A percentile compares a stretch with the other conserved stretches of the same genome.
phyloP scores from a whole-genome alignment of 2,113 vertebrate species.

The Centropus unirufus region DNA sequence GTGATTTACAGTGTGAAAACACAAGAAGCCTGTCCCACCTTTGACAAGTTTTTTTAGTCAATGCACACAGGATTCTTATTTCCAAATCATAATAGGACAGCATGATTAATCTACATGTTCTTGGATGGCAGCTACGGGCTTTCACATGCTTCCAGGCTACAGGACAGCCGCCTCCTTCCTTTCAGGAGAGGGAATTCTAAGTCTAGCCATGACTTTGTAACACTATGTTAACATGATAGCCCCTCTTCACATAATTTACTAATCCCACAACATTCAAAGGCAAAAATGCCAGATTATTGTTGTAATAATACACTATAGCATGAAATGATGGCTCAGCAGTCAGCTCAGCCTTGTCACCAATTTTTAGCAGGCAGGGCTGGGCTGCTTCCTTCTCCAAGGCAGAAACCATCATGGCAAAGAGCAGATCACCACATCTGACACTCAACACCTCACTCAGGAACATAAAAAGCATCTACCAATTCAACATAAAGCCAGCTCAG shows the following conservation, averaged over 20 bases:
- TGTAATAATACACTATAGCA: not conserved
- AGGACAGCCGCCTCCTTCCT: not conserved
- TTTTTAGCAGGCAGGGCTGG: not conserved
- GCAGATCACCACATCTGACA: not conserved
- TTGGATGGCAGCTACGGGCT: not conserved
- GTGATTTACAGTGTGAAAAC: not conserved
- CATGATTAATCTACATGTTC: not conserved
- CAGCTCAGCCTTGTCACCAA: accelerated
- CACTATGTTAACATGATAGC: not conserved
- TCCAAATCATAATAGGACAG: not conserved
- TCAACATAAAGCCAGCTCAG: not conserved
- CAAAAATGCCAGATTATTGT: not conserved
- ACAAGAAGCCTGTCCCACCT: not conserved
- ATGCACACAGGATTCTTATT: not conserved
- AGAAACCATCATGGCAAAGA: not conserved
- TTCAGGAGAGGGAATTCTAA: not conserved
- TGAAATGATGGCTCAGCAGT: not conserved
- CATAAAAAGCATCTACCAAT: not conserved
- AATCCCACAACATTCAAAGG: accelerated
- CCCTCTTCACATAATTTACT: not conserved
- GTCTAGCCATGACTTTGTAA: not conserved
- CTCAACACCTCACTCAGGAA: not conserved
- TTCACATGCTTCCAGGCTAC: not conserved
- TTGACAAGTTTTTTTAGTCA: not conserved
- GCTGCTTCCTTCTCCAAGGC: not conserved